Conservation (phyloP, 2,797 vertebrate genomes). For the Vireo griseus region DNA sequence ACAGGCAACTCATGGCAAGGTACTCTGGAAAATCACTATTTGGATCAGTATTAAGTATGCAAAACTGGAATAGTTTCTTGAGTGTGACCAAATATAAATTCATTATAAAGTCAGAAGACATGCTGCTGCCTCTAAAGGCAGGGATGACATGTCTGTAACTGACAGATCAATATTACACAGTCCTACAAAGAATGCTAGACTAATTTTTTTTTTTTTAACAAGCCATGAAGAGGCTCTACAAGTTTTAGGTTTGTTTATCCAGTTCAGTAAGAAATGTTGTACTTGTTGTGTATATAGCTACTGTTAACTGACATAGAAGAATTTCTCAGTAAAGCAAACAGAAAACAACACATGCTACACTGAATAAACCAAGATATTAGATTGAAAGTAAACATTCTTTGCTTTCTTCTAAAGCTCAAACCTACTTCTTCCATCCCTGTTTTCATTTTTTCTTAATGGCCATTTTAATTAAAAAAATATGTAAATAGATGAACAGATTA, state of each 20-base stretch:
- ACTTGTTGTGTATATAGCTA: not conserved
- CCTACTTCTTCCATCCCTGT: not conserved
- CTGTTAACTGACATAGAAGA: not conserved
- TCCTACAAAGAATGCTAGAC: not conserved
- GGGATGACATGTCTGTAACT: not conserved
- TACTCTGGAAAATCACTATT: not conserved
- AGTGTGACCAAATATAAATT: not conserved
- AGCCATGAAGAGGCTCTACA: not conserved
- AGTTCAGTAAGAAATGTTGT: not conserved
- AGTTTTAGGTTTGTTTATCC: not conserved
- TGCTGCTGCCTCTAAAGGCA: accelerated
- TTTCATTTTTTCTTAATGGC: not conserved
- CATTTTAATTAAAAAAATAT: not conserved
- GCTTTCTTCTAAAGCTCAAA: not conserved
- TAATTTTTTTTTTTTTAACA: not conserved
- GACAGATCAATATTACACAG: not conserved
- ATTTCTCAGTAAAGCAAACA: not conserved
- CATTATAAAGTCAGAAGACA: not conserved
- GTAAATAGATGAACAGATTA: not conserved
- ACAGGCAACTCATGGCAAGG: not conserved
- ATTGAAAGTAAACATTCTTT: not conserved
- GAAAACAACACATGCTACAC: not conserved
- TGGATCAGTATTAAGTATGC: not conserved
- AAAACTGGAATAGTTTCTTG: not conserved
- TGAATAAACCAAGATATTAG: not conserved